phyloP scores from a whole-genome alignment of 1,140 invertebrate genomes.

The Choristoneura fumiferana region DNA sequence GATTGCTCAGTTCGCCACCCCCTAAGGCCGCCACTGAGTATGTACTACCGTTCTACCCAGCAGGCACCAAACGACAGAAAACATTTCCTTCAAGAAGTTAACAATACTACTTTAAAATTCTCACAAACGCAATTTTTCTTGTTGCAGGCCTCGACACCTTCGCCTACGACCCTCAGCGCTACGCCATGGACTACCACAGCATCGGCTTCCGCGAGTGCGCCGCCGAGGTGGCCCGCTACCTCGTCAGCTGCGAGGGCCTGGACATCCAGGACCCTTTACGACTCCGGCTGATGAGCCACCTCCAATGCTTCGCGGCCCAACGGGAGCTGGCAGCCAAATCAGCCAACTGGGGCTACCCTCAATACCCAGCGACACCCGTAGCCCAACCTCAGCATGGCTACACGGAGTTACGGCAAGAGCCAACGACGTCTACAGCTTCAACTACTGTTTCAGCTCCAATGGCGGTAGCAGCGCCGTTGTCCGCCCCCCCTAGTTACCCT shows the following conservation, averaged over 20 bases:
- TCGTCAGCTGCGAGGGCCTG: conserved; percentile 96
- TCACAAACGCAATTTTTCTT: conserved; percentile 19
- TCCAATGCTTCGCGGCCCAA: conserved; percentile 96
- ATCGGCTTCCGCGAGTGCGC: conserved; percentile 98
- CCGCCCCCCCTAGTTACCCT: conserved; percentile 58
- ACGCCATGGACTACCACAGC: conserved; percentile 97
- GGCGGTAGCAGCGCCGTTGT: conserved; percentile 50
- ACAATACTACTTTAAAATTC: neutral
- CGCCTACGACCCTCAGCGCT: conserved; percentile 93
- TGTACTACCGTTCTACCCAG: too few relatives aligned
- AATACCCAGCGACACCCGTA: conserved; percentile 66
- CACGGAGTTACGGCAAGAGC: conserved; percentile 53
- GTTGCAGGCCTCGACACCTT: conserved; percentile 87
- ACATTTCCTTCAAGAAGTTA: too few relatives aligned
- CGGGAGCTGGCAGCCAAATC: conserved; percentile 86
- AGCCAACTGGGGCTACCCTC: conserved; percentile 76
- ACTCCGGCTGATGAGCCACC: conserved; percentile 93
- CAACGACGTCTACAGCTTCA: conserved; percentile 59
- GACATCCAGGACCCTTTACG: conserved; percentile 96
- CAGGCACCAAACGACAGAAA: too few relatives aligned
- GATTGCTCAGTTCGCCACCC: neutral
- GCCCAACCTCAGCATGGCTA: conserved; percentile 62
- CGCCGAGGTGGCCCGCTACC: conserved; percentile 95
- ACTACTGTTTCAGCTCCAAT: conserved; percentile 70
- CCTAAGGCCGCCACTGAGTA: neutral